phyloP scores from a whole-genome alignment of 2,888 invertebrate genomes.

The Diarsia rubi region DNA sequence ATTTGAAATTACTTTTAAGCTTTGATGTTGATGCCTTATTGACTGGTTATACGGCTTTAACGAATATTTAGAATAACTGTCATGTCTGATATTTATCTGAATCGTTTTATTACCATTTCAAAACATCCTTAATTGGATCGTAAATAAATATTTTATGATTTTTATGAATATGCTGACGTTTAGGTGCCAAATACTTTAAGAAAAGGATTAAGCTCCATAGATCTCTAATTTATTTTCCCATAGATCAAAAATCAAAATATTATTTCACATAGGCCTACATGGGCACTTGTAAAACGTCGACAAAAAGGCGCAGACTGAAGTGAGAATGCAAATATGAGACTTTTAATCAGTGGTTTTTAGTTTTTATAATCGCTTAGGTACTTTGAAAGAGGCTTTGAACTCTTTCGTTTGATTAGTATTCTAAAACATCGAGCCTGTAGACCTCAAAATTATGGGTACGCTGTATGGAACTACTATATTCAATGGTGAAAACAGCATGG shows the following conservation, averaged over 20 bases:
- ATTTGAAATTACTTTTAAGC: not conserved
- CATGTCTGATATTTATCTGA: not conserved
- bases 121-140: constrained; percentile 12
- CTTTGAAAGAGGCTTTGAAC: constrained; percentile 10
- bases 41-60: not conserved
- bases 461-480: too few species aligned
- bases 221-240: constrained; percentile 11
- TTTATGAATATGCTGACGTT: constrained; percentile 19
- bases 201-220: not conserved
- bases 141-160: constrained; percentile 33
- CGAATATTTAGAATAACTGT: not conserved
- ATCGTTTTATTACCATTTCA: not conserved
- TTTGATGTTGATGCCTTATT: not conserved
- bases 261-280: too few species aligned
- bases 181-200: constrained; percentile 28
- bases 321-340: not conserved
- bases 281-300: too few species aligned
- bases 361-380: not conserved
- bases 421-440: not conserved
- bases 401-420: not conserved
- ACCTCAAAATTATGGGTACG: not conserved
- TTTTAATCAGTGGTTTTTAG: not conserved
- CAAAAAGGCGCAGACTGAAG: too few species aligned
- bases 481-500: too few species aligned
- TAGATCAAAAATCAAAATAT: too few species aligned